phyloP scores from a whole-genome alignment of 1,140 invertebrate species.

The Ruditapes philippinarum region DNA sequence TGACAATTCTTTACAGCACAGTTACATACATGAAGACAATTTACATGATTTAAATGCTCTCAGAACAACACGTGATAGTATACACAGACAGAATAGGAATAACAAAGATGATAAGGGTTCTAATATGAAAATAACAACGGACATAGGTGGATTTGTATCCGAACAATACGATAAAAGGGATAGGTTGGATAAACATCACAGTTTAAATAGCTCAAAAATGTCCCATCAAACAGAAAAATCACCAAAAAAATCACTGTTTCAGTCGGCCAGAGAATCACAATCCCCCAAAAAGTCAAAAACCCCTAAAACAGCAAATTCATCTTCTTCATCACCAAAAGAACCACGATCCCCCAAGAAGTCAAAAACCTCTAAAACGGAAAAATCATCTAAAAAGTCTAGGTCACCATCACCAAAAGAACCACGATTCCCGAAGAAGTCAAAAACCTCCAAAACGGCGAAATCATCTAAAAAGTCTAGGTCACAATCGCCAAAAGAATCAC shows the following conservation, averaged over 20 bases:
- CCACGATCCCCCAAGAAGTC: constrained; percentile 15
- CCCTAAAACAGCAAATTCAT: background rate
- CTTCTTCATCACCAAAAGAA: background rate
- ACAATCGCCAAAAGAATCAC: background rate
- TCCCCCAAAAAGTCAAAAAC: background rate
- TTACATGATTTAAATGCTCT: too few species aligned
- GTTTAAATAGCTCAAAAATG: background rate
- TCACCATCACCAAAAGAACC: background rate
- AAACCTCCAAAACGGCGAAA: constrained; percentile 7
- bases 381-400: background rate
- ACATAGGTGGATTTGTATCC: too few species aligned
- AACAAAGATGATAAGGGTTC: too few species aligned
- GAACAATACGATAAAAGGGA: too few species aligned
- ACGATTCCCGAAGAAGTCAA: background rate
- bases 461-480: background rate
- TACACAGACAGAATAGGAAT: too few species aligned
- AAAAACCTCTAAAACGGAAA: constrained; percentile 27
- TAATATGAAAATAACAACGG: too few species aligned
- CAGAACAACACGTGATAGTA: too few species aligned
- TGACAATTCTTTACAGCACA: too few species aligned
- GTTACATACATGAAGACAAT: too few species aligned
- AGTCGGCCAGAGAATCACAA: background rate
- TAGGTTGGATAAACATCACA: too few species aligned
- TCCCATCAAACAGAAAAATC: background rate
- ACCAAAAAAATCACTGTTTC: background rate